Conservation (phyloP, 1,140 invertebrate species). For the Medauroidea extradentata region DNA sequence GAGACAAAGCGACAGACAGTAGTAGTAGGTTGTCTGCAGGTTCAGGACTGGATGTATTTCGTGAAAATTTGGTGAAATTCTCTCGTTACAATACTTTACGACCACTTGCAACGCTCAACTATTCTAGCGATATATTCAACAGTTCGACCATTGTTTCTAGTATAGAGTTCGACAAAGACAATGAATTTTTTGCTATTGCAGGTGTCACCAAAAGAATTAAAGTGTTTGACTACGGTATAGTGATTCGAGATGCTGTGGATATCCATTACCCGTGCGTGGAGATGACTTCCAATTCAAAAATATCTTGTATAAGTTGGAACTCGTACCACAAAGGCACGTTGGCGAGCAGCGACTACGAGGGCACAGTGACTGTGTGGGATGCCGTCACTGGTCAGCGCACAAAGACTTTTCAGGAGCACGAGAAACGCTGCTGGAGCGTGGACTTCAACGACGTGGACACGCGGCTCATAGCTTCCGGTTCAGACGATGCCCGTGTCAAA, state of each 20-base stretch:
- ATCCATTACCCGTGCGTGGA: slow-evolving; percentile 91
- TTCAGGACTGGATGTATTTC: slow-evolving; percentile 71
- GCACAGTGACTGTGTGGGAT: slow-evolving; percentile 92
- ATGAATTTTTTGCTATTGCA: slow-evolving; percentile 94
- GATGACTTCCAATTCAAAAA: slow-evolving; percentile 92
- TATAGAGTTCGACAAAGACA: slow-evolving; percentile 96
- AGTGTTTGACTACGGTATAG: slow-evolving; percentile 84
- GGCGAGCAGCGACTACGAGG: slow-evolving; percentile 94
- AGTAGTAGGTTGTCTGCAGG: slow-evolving; percentile 34
- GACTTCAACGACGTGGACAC: slow-evolving; percentile 94
- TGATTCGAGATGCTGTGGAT: slow-evolving; percentile 78
- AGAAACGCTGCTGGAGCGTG: slow-evolving; percentile 95
- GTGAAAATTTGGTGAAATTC: slow-evolving; percentile 84
- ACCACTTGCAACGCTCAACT: slow-evolving; percentile 82
- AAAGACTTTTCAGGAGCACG: slow-evolving; percentile 82
- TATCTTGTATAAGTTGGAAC: slow-evolving; percentile 94
- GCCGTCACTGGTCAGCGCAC: slow-evolving; percentile 71
- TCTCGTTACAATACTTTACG: slow-evolving; percentile 75
- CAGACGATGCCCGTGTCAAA: slow-evolving; percentile 92
- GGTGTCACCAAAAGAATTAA: slow-evolving; percentile 95
- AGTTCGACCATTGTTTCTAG: slow-evolving; percentile 92
- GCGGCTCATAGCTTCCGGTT: slow-evolving; percentile 86
- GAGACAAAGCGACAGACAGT: slow-evolving; percentile 30
- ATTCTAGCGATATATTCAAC: slow-evolving; percentile 84
- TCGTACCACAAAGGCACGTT: slow-evolving; percentile 85